Percentiles rank a stretch among this genome's conserved stretches.
Conservation (phyloP, 1,140 invertebrate species). For the Heterodera carotae region DNA sequence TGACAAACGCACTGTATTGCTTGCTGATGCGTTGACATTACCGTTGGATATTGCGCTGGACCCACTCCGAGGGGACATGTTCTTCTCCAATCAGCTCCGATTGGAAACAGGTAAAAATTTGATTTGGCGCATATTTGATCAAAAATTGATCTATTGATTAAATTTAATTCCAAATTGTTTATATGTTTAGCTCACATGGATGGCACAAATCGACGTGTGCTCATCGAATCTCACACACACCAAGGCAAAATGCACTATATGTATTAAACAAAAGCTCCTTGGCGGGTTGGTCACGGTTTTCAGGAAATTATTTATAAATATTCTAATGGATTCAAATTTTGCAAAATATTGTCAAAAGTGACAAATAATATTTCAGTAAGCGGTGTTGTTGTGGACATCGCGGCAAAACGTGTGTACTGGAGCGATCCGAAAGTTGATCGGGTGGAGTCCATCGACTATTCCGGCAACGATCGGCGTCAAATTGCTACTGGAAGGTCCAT, state of each 20-base stretch:
- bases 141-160: not conserved
- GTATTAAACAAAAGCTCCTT: too few species aligned
- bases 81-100: constrained; percentile 65
- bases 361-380: constrained; percentile 37
- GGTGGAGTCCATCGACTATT: constrained; percentile 70
- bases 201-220: constrained; percentile 53
- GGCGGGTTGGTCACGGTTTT: too few species aligned
- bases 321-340: too few species aligned
- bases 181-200: constrained; percentile 50
- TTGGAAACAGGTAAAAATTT: constrained; percentile 48
- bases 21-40: constrained; percentile 85
- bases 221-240: constrained; percentile 63
- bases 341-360: too few species aligned
- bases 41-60: constrained; percentile 88
- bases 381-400: constrained; percentile 58
- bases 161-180: too few species aligned
- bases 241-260: too few species aligned
- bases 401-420: constrained; percentile 71
- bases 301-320: too few species aligned
- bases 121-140: too few species aligned
- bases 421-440: constrained; percentile 71
- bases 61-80: constrained; percentile 68
- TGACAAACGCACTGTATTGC: constrained; percentile 80
- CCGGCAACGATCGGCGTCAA: constrained; percentile 67
- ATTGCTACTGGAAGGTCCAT: constrained; percentile 57